phyloP scores from a whole-genome alignment of 2,113 vertebrate genomes.

The Suricata suricatta region DNA sequence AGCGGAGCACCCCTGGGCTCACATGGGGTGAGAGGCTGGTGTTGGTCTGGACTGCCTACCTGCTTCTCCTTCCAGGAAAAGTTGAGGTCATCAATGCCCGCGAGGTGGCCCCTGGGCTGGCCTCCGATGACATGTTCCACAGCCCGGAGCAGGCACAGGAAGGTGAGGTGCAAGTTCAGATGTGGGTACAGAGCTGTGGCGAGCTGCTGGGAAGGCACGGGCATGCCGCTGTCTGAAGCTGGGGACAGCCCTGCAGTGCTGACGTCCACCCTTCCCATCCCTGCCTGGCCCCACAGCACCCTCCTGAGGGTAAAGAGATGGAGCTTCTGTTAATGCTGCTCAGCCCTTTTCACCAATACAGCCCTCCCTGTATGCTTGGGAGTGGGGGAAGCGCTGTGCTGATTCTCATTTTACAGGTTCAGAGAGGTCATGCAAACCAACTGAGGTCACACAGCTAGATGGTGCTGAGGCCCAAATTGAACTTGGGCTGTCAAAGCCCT shows the following conservation, averaged over 20 bases:
- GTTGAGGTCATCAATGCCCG: conserved; percentile 94
- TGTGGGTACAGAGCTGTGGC: accelerated
- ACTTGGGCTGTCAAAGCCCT: neutral
- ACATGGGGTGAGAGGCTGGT: accelerated
- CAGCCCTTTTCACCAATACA: accelerated
- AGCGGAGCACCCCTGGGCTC: neutral
- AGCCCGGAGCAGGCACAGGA: conserved; percentile 84
- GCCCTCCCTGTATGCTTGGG: neutral
- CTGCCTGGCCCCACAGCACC: neutral
- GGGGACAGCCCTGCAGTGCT: neutral
- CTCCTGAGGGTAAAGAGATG: neutral
- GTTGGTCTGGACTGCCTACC: neutral
- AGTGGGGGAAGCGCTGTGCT: accelerated
- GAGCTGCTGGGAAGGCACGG: accelerated
- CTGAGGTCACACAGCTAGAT: neutral
- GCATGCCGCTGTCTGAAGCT: accelerated
- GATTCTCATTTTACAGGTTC: neutral
- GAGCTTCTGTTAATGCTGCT: neutral
- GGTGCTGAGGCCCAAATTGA: neutral
- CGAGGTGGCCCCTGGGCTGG: conserved; percentile 89
- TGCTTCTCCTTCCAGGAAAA: conserved; percentile 85
- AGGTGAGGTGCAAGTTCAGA: conserved; percentile 82
- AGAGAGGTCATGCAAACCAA: neutral
- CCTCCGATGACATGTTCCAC: conserved; percentile 91
- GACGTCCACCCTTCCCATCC: neutral